Evolutionary conservation across 2,113 vertebrate species (phyloP), one percentile per base, ranked within the genome.

Genomic region (Xiphorhynchus elegans): DNA sequence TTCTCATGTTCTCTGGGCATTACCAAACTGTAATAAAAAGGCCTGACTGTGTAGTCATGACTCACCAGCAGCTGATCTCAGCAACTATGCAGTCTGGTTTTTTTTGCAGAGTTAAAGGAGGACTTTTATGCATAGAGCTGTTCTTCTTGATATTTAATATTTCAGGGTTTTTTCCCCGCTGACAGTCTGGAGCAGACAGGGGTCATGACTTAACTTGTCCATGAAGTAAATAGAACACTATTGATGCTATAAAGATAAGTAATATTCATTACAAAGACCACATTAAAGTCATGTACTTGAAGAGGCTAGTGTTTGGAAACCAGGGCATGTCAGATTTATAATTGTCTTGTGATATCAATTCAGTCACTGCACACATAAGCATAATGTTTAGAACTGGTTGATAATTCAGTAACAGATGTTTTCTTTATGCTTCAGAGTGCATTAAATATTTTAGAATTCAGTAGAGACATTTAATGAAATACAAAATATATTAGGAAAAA

Each of bases 231-330:
- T 4, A 85, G 81, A 84, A 58, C 70, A 44, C 17, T 82, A 19
- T 33, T 90, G 87, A 94, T 96, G 87, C 87, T 90, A 66, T 94
- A 87, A 92, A 94, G 87, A 96, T 95, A 96, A 93, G 60, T 64
- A 75, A 89, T 93, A 93, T 87, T 93, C 66, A 76, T 97, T 95
- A 93, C 91, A 95, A 82, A 85, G 94, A 77, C 64, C 68, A 90
- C 93, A 80, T 91, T 90, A 70, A 93, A 86, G 79, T 63, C 72
- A 16, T 3, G 2, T 39, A 37, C 68, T 93, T 90, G 80, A 90
- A 86, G 76, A 64, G 80, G 47, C 80, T 87, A 87, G 79, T 70
- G 60, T 77, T 95, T 93, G 80, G 66, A 87, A 92, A 63, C 9
- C 16, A 85, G 17, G 28, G 11, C 46, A 53, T 58, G 74, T 37